A percentile compares a stretch with the other conserved stretches of the same genome.
Conservation (phyloP, 2,797 vertebrate species). For the Sandelia bainsii region DNA sequence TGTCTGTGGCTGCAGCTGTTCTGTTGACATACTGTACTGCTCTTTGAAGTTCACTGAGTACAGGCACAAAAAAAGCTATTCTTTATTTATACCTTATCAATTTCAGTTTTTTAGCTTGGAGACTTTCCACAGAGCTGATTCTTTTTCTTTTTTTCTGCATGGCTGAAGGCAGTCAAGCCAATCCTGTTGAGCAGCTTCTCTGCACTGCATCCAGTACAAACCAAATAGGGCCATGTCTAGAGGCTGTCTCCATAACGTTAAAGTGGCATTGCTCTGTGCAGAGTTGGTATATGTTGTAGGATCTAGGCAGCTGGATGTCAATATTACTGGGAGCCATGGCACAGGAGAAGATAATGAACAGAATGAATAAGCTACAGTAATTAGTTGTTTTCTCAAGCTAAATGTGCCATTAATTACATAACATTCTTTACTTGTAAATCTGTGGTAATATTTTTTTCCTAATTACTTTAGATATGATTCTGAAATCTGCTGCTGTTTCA, state of each 20-base stretch:
- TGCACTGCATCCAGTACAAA: constrained; percentile 77
- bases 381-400: constrained; percentile 39
- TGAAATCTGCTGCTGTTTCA: background rate
- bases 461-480: background rate
- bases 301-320: constrained; percentile 71
- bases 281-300: constrained; percentile 52
- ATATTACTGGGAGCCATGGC: constrained; percentile 56
- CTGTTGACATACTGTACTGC: constrained; percentile 63
- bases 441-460: constrained; percentile 18
- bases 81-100: constrained; percentile 72
- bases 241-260: constrained; percentile 74
- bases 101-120: constrained; percentile 65
- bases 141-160: constrained; percentile 62
- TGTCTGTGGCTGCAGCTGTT: constrained; percentile 68
- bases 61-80: constrained; percentile 67
- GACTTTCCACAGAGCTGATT: constrained; percentile 74
- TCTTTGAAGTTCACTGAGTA: constrained; percentile 68
- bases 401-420: constrained; percentile 41
- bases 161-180: constrained; percentile 74
- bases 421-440: constrained; percentile 11
- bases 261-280: constrained; percentile 59
- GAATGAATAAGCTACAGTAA: constrained; percentile 49
- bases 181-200: constrained; percentile 68
- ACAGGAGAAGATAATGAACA: constrained; percentile 58
- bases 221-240: constrained; percentile 75